Evolutionary conservation across 2,113 vertebrate genomes (phyloP), one percentile per base, ranked within the genome.

Genomic region (Polypterus bichir): DNA sequence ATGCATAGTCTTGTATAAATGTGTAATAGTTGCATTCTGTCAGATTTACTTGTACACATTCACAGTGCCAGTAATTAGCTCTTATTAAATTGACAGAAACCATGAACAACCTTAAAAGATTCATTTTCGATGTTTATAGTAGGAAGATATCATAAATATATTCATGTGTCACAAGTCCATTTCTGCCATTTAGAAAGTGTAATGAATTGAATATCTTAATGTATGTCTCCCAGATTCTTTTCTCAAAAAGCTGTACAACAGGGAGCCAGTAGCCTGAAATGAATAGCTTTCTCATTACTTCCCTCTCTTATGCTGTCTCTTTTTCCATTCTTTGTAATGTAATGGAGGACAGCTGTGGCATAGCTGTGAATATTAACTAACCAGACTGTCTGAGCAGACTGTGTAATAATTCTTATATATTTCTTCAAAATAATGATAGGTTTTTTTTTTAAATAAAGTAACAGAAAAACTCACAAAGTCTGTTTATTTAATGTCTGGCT

Each of bases 341-440:
- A 88, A 86, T 83, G 80, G 82, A 84, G 81, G 83, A 86, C 83
- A 87, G 80, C 86, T 84, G 81, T 83, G 77, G 70, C 69, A 75
- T 74, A 77, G 83, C 83, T 85, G 79, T 78, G 85, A 88, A 89
- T 89, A 85, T 84, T 87, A 88, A 88, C 76, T 87, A 89, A 81
- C 80, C 75, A 62, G 66, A 69, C 68, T 0, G 65, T 73, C 76
- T 85, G 76, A 77, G 74, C 79, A 84, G 81, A 86, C 82, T 87
- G 83, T 77, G 76, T 75, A 86, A 81, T 88, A 88, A 86, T 87
- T 81, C 81, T 56, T 76, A 76, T 75, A 87, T 88, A 86, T 86
- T 83, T 80, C 71, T 85, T 78, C 83, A 87, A 88, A 87, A 88
- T 88, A 59, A 86, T 86, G 87, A 88, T 27, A 27, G 27, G 1